Percentiles rank a stretch among this genome's conserved stretches.
Evolutionary conservation across 1,140 invertebrate genomes (phyloP).

Genomic region (Odontomachus brunneus): DNA sequence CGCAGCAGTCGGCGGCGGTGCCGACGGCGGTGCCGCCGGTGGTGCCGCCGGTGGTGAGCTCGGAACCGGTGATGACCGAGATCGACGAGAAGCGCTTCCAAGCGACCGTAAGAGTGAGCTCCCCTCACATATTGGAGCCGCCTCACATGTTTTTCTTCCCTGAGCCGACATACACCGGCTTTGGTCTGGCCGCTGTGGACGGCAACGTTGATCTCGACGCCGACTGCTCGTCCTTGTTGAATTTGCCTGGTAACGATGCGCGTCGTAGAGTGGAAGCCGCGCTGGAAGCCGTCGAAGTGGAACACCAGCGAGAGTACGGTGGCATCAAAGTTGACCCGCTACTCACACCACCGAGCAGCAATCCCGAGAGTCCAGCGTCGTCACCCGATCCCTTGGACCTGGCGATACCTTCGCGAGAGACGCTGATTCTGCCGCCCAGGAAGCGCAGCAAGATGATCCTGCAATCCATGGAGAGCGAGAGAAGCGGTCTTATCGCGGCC

Average conservation of each 20-base stretch:
- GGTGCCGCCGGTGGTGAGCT: conserved; percentile 60
- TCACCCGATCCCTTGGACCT: conserved; percentile 87
- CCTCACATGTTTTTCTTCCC: conserved; percentile 77
- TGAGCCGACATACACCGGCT: conserved; percentile 69
- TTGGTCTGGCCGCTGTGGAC: conserved; percentile 70
- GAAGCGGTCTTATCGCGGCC: conserved; percentile 78
- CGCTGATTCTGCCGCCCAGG: conserved; percentile 90
- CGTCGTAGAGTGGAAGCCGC: conserved; percentile 90
- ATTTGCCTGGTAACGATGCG: conserved; percentile 87
- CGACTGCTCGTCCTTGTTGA: conserved; percentile 78
- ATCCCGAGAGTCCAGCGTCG: conserved; percentile 86
- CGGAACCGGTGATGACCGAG: conserved; percentile 76
- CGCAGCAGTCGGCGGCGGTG: conserved; percentile 21
- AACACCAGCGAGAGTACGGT: conserved; percentile 70
- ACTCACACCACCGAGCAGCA: conserved; percentile 89
- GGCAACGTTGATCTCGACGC: conserved; percentile 67
- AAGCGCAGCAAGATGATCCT: conserved; percentile 92
- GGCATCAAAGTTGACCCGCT: conserved; percentile 79
- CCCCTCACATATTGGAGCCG: conserved; percentile 39
- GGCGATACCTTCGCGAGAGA: conserved; percentile 86
- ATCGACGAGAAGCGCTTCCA: conserved; percentile 78
- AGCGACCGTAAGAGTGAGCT: conserved; percentile 45
- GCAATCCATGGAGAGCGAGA: conserved; percentile 88
- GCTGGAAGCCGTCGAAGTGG: conserved; percentile 86
- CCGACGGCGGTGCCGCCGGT: not conserved